Percentiles rank a stretch among this genome's conserved stretches.
Evolutionary conservation across 2,888 invertebrate species (phyloP).

Genomic region (Euclidia mi): DNA sequence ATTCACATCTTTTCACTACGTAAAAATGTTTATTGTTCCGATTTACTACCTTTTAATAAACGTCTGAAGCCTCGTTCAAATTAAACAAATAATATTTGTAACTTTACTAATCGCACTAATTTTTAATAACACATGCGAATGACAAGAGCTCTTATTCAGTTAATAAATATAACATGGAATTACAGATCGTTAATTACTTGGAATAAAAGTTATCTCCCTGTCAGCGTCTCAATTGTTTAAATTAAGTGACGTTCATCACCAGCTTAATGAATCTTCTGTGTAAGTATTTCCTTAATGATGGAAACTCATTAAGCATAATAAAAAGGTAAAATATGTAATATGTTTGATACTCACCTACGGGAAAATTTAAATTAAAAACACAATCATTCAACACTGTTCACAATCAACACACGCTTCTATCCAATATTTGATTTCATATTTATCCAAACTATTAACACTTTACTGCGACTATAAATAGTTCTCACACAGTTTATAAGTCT

Average conservation of each 20-base stretch:
- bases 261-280: slow-evolving; percentile 14
- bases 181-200: slow-evolving; percentile 32
- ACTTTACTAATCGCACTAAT: no score
- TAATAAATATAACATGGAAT: slow-evolving; percentile 38
- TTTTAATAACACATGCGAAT: no score
- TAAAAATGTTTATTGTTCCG: no score
- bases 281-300: slow-evolving; percentile 4
- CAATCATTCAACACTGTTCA: slow-evolving; percentile 41
- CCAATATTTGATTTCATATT: slow-evolving; percentile 53
- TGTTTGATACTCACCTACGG: slow-evolving; percentile 54
- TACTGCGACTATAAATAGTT: slow-evolving; percentile 26
- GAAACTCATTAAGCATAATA: slow-evolving; percentile 5
- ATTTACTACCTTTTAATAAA: no score
- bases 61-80: no score
- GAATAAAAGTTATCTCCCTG: slow-evolving; percentile 21
- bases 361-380: slow-evolving; percentile 30
- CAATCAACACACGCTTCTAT: slow-evolving; percentile 45
- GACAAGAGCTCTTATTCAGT: no score
- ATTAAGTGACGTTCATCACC: slow-evolving; percentile 23
- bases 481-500: slow-evolving; percentile 36
- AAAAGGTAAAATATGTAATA: no score
- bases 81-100: no score
- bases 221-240: slow-evolving; percentile 13
- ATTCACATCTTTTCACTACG: no score
- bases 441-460: slow-evolving; percentile 57